Base-by-base conservation (phyloP, 2,888 invertebrate genomes). In the Tenthredo amoena region DNA sequence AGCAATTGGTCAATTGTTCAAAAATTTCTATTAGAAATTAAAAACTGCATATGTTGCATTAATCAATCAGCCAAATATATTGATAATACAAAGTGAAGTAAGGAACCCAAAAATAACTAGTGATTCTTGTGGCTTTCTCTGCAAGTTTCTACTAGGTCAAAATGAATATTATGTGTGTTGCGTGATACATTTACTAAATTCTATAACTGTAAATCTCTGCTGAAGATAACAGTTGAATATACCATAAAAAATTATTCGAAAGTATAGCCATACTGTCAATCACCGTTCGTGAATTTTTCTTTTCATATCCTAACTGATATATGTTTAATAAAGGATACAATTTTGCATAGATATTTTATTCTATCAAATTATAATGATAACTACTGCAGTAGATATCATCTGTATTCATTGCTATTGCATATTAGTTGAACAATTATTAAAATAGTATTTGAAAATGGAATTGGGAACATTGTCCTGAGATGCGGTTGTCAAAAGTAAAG, bases 101-200 rank as follows among this genome's bases (percentile, higher is more conserved):
- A 37, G 21, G 40, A 37, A 21, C 21, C 26, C 21, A 47, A 81
- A 81, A 81, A 62, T 77, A 18, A 81, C 81, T 12, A 3, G 4
- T 37, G n/a, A 58, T 21, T 81, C 31, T 55, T 50, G 34, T 15
- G 10, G 62, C 81, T 81, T 81, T 81, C 81, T 81, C 79, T 37
- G 47, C 31, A 76, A 81, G 21, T 81, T 58, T 62, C 34, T 81
- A 62, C 81, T 81, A 34, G 81, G 81, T 81, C 81, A 81, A 81
- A 81, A 81, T 62, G n/a, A 62, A 62, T 37, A 62, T 81, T 40
- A 21, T 34, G 37, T 12, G 40, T 34, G 0, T 40, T 81, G 37
- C 62, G 79, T 81, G 79, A 81, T 81, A 81, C 37, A 58, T 81
- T 58, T 81, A 77, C 62, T 81, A 81, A 62, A 37, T 1, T 37